These are phyloP conservation scores for Chaetodon trifascialis DNA, from an alignment of 2,113 vertebrate genomes.

Conservation along the genomic window DNA sequence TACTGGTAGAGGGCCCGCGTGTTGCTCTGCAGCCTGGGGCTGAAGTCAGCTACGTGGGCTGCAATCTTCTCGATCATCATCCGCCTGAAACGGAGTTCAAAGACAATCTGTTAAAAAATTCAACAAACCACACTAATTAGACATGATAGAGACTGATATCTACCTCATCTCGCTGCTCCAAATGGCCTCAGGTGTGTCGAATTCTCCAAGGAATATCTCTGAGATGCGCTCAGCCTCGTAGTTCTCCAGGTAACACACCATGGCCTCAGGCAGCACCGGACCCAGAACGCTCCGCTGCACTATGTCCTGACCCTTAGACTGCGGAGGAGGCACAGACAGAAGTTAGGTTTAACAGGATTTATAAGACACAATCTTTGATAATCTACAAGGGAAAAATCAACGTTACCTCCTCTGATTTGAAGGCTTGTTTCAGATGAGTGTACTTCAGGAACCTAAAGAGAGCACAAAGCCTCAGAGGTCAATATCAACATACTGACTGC, in stretches of 20 bases:
- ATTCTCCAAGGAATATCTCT: conserved; percentile 98
- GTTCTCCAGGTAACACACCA: conserved; percentile 99
- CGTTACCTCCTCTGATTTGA: conserved; percentile 96
- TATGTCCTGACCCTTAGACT: conserved; percentile 96
- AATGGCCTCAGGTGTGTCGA: conserved; percentile 98
- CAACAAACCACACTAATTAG: not conserved
- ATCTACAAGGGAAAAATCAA: not conserved
- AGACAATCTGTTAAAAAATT: conserved; percentile 4
- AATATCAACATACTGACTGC: not conserved
- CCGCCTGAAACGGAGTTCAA: conserved; percentile 82
- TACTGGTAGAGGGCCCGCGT: conserved; percentile 98
- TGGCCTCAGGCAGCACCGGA: conserved; percentile 95
- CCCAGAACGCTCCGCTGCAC: conserved; percentile 97
- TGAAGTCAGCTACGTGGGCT: conserved; percentile 97
- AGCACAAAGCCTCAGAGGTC: conserved; percentile 14
- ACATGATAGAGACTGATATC: not conserved
- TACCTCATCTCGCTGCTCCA: conserved; percentile 99
- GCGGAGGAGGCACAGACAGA: conserved; percentile 20
- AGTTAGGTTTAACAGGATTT: not conserved
- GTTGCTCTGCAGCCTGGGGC: conserved; percentile 97
- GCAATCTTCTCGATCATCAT: conserved; percentile 99
- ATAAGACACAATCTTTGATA: not conserved
- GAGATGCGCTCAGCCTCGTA: conserved; percentile 98
- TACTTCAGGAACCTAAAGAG: conserved; percentile 94
- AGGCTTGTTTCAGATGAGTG: conserved; percentile 97